Evolutionary conservation across 2,888 invertebrate genomes (phyloP).

Genomic region (Eupsilia transversa): DNA sequence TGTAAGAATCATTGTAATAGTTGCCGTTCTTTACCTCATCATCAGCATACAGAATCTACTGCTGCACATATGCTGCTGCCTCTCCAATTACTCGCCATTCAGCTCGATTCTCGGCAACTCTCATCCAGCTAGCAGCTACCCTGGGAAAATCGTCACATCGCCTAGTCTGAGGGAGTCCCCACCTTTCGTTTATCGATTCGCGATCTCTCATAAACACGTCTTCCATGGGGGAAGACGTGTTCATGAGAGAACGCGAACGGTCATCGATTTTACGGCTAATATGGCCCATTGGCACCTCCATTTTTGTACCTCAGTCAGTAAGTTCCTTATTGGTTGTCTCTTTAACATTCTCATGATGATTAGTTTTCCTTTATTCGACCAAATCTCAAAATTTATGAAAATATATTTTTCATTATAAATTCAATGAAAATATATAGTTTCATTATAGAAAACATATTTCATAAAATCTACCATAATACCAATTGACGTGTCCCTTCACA

Average conservation of each 20-base stretch:
- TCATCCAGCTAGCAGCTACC: background rate
- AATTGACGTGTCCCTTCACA: slow-evolving; percentile 43
- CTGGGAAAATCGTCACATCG: background rate
- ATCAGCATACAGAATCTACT: background rate
- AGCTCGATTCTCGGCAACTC: background rate
- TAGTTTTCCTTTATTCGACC: slow-evolving; percentile 7
- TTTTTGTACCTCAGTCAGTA: background rate
- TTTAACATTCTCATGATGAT: slow-evolving; percentile 10
- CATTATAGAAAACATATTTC: slow-evolving; percentile 42
- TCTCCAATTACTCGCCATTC: background rate
- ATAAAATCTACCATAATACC: slow-evolving; percentile 24
- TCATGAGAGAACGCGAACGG: too few species aligned
- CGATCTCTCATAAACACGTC: background rate
- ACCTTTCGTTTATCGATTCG: background rate
- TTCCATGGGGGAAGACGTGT: too few species aligned
- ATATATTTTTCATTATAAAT: too few species aligned
- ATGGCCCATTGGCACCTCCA: background rate
- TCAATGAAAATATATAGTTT: slow-evolving; percentile 37
- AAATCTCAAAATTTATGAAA: background rate
- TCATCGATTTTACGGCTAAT: background rate
- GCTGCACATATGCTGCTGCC: background rate
- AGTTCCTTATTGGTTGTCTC: background rate
- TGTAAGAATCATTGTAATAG: too few species aligned
- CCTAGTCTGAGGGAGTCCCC: too few species aligned
- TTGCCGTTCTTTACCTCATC: too few species aligned